Percentiles rank a stretch among this genome's conserved stretches.
Evolutionary conservation across 2,113 vertebrate genomes (phyloP).

Genomic region (Anguilla japonica): DNA sequence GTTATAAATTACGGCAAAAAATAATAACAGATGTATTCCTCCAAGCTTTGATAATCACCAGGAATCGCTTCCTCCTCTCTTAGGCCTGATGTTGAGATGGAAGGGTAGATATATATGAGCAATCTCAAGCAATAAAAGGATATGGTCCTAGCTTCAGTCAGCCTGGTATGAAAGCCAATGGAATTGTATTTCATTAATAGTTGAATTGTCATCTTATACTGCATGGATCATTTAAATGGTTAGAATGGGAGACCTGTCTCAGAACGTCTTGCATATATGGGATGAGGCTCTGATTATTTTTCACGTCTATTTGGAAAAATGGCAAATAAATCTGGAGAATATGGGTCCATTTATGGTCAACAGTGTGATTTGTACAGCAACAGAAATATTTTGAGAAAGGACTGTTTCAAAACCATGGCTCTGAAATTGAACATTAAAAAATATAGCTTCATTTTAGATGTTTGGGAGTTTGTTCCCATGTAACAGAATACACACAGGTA

Average conservation of each 20-base stretch:
- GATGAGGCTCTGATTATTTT: background rate
- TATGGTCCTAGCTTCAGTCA: background rate
- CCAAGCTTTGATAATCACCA: background rate
- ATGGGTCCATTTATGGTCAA: too few species aligned
- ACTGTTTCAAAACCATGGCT: background rate
- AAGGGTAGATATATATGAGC: background rate
- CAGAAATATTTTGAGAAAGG: background rate
- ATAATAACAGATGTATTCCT: conserved; percentile 23
- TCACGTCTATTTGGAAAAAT: background rate
- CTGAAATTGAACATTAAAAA: background rate
- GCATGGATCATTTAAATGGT: background rate
- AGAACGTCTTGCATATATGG: background rate
- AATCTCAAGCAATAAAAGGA: background rate
- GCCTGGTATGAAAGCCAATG: background rate
- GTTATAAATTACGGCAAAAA: conserved; percentile 5
- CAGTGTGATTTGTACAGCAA: too few species aligned
- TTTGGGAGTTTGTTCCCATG: background rate
- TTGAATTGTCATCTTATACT: background rate
- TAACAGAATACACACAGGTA: background rate
- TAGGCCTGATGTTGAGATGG: background rate
- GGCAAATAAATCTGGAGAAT: too few species aligned
- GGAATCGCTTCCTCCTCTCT: background rate
- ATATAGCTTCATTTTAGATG: background rate
- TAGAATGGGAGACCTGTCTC: background rate
- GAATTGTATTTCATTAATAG: background rate